phyloP scores from a whole-genome alignment of 1,140 invertebrate species.

The Zaprionus capensis region DNA sequence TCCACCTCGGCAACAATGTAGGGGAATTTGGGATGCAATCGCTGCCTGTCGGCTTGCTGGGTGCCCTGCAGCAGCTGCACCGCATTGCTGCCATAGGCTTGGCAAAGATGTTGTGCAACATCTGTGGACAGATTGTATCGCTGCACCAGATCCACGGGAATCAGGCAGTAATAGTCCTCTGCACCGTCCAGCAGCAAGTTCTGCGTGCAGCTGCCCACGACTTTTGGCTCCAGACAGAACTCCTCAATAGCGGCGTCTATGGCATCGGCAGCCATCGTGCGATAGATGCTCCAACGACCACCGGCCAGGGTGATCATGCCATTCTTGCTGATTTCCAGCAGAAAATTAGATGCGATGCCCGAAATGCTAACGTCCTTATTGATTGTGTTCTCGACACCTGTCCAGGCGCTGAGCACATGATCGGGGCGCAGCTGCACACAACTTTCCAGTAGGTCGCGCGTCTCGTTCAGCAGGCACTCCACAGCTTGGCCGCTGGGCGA shows the following conservation, averaged over 20 bases:
- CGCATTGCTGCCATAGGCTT: constrained; percentile 59
- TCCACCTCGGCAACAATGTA: constrained; percentile 62
- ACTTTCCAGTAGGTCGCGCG: constrained; percentile 15
- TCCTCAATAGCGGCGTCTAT: constrained; percentile 52
- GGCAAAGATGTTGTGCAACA: constrained; percentile 62
- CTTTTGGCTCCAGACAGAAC: constrained; percentile 43
- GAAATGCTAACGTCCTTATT: neutral
- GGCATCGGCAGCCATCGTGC: constrained; percentile 60
- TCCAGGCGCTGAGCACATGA: constrained; percentile 66
- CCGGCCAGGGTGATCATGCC: constrained; percentile 60
- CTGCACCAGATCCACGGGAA: constrained; percentile 58
- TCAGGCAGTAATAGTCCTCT: constrained; percentile 44
- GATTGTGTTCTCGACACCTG: constrained; percentile 30
- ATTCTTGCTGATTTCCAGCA: constrained; percentile 54
- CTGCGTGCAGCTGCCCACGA: constrained; percentile 34
- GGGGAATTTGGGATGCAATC: constrained; percentile 54
- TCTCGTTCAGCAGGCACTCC: constrained; percentile 28
- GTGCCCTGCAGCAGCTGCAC: constrained; percentile 19
- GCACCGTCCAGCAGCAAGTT: constrained; percentile 52
- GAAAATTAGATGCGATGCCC: constrained; percentile 13
- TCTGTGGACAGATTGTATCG: constrained; percentile 57
- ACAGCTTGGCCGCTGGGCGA: constrained; percentile 23
- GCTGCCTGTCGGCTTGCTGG: neutral
- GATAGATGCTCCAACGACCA: constrained; percentile 59
- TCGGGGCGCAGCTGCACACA: constrained; percentile 35